Evolutionary conservation across 2,888 invertebrate genomes (phyloP), one percentile per base, ranked within the genome.

Genomic region (Anarsia innoxiella): DNA sequence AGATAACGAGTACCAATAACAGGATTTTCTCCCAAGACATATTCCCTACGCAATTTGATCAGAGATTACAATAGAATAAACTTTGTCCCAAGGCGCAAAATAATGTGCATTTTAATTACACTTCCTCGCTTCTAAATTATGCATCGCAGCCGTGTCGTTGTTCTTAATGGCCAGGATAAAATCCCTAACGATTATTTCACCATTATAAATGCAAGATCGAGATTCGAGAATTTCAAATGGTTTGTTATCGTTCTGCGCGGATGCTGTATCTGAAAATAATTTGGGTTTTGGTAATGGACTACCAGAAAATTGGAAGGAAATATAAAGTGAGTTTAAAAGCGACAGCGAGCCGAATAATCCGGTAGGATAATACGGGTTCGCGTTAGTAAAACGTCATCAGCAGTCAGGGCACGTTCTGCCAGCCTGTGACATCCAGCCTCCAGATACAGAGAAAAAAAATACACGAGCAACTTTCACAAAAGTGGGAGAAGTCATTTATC

Each of bases 401-500:
- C 54, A 75, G 66, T 67, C 72, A 36, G 41, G 43, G 51, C 78
- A 78, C 78, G 76, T 74, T 39, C 53, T 42, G 41, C 50, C 66
- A 68, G 62, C 53, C 66, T 62, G 66, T 56, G 68, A 68, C 67
- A 65, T 50, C 55, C 56, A 59, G 57, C 58, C 53, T 56, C 47
- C 55, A 56, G 60, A 66, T 66, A 65, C 58, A 63, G 51, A 61
- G 48, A 36, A 51, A 61, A 73, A 70, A 70, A 70, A 74, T 56
- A 69, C 59, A 66, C 62, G 67, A 58, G 48, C 59, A 78, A 76
- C 64, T 75, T 74, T 68, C 68, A 64, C 71, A 66, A 74, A 77
- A 80, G 73, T 74, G 68, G 66, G 65, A 59, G 59, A 77, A 79
- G 83, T 80, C 83, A 83, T 83, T 83, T 83, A 84, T 84, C 84